phyloP scores from a whole-genome alignment of 2,113 vertebrate genomes.

The Rhegmatorhina hoffmannsi region DNA sequence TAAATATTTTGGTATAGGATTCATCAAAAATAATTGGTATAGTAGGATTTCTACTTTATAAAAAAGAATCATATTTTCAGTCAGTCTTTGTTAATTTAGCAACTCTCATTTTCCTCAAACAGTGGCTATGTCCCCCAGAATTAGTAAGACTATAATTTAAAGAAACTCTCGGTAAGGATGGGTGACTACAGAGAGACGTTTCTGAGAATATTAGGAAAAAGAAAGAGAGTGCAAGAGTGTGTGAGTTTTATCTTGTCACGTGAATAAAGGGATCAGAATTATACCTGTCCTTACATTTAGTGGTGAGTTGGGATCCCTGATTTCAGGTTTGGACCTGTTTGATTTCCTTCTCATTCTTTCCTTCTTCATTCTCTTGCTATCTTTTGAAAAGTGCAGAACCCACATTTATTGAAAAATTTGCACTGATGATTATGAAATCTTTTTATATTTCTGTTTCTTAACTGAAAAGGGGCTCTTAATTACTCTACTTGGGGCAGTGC shows the following conservation, averaged over 20 bases:
- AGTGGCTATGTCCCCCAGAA: neutral
- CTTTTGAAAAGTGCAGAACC: neutral
- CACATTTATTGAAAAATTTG: neutral
- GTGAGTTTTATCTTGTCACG: neutral
- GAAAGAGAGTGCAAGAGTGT: neutral
- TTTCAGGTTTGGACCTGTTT: neutral
- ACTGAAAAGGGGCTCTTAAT: neutral
- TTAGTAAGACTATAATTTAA: neutral
- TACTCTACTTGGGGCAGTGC: neutral
- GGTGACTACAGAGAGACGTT: neutral
- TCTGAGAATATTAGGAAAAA: neutral
- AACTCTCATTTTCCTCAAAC: neutral
- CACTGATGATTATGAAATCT: neutral
- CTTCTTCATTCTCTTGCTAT: neutral
- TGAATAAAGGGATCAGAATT: neutral
- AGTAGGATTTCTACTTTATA: neutral
- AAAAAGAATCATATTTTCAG: neutral
- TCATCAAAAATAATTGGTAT: neutral
- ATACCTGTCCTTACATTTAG: neutral
- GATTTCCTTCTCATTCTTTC: neutral
- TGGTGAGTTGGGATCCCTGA: fast-evolving
- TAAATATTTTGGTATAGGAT: neutral
- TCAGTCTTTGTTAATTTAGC: neutral
- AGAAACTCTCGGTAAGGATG: neutral
- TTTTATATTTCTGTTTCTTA: neutral